phyloP scores from a whole-genome alignment of 1,140 invertebrate genomes.

The Pogonognathellus flavescens region DNA sequence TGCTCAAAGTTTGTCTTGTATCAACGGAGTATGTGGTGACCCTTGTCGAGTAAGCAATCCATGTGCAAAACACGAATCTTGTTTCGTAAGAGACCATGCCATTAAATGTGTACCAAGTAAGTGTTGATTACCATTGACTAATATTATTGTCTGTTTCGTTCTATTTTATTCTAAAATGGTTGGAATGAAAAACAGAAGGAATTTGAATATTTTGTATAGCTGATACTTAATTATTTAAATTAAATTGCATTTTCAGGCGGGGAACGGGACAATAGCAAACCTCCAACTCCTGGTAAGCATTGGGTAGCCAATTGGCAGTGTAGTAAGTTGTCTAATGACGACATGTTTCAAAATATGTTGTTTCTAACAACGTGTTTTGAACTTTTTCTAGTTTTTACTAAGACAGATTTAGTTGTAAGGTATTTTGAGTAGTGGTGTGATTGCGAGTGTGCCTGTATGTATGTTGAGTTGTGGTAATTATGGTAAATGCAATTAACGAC shows the following conservation, averaged over 20 bases:
- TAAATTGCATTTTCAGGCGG: conserved; percentile 17
- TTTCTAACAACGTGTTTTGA: conserved; percentile 31
- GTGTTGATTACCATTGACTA: neutral
- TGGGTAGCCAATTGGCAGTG: conserved; percentile 25
- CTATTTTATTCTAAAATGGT: neutral
- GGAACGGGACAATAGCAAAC: conserved; percentile 5
- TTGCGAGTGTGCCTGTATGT: conserved; percentile 51
- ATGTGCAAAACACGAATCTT: conserved; percentile 32
- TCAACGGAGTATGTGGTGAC: conserved; percentile 76
- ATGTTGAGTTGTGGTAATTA: conserved; percentile 38
- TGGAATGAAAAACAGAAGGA: too few relatives aligned
- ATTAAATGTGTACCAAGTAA: conserved; percentile 58
- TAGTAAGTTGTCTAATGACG: conserved; percentile 31
- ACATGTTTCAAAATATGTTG: conserved; percentile 25
- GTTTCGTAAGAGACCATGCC: conserved; percentile 56
- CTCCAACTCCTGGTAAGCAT: conserved; percentile 17
- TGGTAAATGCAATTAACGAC: conserved; percentile 51
- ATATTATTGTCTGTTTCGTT: neutral
- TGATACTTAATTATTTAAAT: neutral
- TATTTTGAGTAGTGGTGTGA: conserved; percentile 22
- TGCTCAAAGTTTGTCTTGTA: conserved; percentile 75
- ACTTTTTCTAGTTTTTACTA: neutral
- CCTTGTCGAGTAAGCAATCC: conserved; percentile 72
- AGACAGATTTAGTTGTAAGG: neutral
- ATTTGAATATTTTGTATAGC: too few relatives aligned